Base-by-base conservation (phyloP, 2,797 vertebrate genomes). In the Chiropotes sagulatus region DNA sequence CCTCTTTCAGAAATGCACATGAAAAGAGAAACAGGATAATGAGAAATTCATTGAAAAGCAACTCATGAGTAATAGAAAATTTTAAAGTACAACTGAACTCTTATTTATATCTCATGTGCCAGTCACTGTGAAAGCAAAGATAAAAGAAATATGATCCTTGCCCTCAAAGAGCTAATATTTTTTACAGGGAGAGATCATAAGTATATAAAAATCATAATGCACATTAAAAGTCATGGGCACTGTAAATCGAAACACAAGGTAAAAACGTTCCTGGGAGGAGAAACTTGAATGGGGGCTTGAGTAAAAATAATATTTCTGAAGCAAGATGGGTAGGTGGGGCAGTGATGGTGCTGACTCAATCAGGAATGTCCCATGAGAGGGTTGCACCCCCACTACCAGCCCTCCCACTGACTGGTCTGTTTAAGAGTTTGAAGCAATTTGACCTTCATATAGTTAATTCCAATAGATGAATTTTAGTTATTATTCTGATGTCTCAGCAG, bases 11-110 rank as follows among this genome's bases (percentile, higher is more conserved):
- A 97, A 96, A 90, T n/a, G 46, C 64, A 61, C 92, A 88, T 46
- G 41, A 94, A 92, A 95, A 94, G 86, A 97, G 81, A 97, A 97
- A 83, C 92, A 94, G 48, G 54, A 90, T 95, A 96, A 97, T 86
- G 78, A 97, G 84, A 94, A 97, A 98, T 90, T 88, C 84, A 94
- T 90, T 92, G 90, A 88, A 95, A 83, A 91, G 67, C 81, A 97
- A 48, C 39, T 50, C 73, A 75, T 82, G 82, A 87, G 79, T 85
- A 95, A 97, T 41, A 92, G 64, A 89, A 93, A 94, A 93, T 84
- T 58, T 58, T 75, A 81, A 94, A 85, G 80, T 73, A 80, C 48
- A 96, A 75, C 36, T 33, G 61, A 96, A 94, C 8, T 79, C 15
- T 6, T 90, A 75, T 93, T 93, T 85, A 46, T 89, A 92, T 84